phyloP scores from a whole-genome alignment of 2,888 invertebrate genomes.

The Lypha dubia region DNA sequence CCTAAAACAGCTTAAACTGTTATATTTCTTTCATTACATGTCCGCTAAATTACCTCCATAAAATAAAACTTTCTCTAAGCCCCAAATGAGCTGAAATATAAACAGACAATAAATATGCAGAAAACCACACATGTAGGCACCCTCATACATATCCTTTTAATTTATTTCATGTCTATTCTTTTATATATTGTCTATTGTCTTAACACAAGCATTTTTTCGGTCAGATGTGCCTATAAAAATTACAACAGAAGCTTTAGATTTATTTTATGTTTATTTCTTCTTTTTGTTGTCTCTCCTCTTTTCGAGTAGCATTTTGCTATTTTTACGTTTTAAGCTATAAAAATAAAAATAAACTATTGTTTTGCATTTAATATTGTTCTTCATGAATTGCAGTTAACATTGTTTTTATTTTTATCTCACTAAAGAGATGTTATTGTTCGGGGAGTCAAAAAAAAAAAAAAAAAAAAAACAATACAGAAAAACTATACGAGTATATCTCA shows the following conservation, averaged over 20 bases:
- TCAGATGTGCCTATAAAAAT: constrained; percentile 61
- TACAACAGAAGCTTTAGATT: constrained; percentile 35
- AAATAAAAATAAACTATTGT: constrained; percentile 64
- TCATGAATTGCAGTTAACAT: constrained; percentile 38
- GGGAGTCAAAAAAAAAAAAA: background rate
- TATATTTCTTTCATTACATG: constrained; percentile 24
- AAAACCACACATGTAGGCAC: constrained; percentile 3
- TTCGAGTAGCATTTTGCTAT: constrained; percentile 4
- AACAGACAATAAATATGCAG: background rate
- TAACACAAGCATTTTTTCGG: constrained; percentile 36
- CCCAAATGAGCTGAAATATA: constrained; percentile 22
- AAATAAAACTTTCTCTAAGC: constrained; percentile 41
- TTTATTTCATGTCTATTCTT: constrained; percentile 17
- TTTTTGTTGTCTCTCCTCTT: background rate
- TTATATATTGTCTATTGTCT: constrained; percentile 18
- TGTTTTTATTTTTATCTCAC: constrained; percentile 55
- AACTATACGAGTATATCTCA: constrained; percentile 20
- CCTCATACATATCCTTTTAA: background rate
- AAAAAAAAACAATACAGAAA: background rate
- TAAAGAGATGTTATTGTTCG: constrained; percentile 25
- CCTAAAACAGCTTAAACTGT: constrained; percentile 3
- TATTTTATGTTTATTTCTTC: background rate
- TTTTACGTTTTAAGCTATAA: constrained; percentile 46
- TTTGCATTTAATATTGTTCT: constrained; percentile 67
- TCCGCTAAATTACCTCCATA: constrained; percentile 52